These are phyloP conservation scores for Ormyrus thymus DNA, from an alignment of 2,888 invertebrate species.

Conservation along the genomic window DNA sequence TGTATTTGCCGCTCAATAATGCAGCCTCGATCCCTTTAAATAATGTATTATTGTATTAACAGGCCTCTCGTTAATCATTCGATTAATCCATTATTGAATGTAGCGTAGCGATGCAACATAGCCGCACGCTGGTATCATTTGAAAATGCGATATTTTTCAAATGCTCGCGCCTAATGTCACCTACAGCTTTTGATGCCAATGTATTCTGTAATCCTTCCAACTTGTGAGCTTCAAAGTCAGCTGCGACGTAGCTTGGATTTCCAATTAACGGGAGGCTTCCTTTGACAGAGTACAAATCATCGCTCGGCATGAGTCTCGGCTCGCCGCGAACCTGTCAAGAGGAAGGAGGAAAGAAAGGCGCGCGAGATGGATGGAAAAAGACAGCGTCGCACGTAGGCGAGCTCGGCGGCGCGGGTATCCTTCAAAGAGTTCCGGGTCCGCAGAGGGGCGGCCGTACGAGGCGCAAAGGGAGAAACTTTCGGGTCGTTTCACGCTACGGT, in stretches of 20 bases:
- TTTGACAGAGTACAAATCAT: no score
- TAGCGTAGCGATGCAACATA: not conserved
- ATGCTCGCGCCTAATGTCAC: not conserved
- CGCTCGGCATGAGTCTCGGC: no score
- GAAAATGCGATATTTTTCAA: not conserved
- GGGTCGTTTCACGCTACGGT: slow-evolving; percentile 54
- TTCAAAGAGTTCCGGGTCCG: slow-evolving; percentile 43
- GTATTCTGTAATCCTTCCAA: slow-evolving; percentile 2
- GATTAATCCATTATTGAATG: slow-evolving; percentile 66
- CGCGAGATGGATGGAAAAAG: not conserved
- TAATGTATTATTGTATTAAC: slow-evolving; percentile 64
- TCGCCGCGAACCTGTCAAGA: not conserved
- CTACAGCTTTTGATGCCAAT: slow-evolving; percentile 17
- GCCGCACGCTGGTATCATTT: not conserved
- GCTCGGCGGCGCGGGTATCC: slow-evolving; percentile 4
- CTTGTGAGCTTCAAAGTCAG: not conserved
- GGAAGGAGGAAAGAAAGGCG: not conserved
- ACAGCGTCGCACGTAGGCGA: not conserved
- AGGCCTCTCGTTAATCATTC: slow-evolving; percentile 61
- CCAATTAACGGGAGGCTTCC: not conserved
- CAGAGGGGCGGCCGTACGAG: not conserved
- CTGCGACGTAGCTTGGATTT: not conserved
- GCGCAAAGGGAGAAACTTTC: slow-evolving; percentile 50
- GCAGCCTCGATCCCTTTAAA: slow-evolving; percentile 60
- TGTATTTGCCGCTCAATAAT: slow-evolving; percentile 57